Conservation (phyloP, 2,888 invertebrate genomes). For the Lottia gigantea region DNA sequence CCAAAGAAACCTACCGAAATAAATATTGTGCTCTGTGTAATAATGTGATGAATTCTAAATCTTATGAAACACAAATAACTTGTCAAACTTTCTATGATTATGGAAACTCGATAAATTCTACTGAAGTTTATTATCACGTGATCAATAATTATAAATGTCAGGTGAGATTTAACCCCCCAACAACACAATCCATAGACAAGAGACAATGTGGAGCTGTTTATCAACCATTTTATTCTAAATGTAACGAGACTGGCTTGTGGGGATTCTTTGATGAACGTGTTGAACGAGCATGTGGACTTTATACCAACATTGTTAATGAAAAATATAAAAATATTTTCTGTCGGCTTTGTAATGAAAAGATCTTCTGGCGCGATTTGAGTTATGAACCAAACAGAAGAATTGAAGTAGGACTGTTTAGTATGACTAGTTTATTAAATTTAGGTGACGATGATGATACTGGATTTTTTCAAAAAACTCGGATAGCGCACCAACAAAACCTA, state of each 20-base stretch:
- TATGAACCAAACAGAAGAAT: not conserved
- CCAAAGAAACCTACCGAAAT: slow-evolving; percentile 14
- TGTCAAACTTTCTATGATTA: not conserved
- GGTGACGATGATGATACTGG: not conserved
- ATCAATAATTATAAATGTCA: not conserved
- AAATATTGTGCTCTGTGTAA: slow-evolving; percentile 17
- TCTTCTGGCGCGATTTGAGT: not conserved
- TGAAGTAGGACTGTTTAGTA: slow-evolving; percentile 6
- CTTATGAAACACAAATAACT: not conserved
- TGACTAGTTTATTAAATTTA: slow-evolving; percentile 17
- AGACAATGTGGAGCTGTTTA: not conserved
- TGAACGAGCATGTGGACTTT: slow-evolving; percentile 25
- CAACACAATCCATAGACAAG: not conserved
- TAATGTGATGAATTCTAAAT: not conserved
- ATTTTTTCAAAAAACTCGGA: not conserved
- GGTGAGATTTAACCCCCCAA: not conserved
- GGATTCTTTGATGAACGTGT: slow-evolving; percentile 20
- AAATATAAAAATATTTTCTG: slow-evolving; percentile 32
- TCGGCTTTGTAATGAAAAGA: slow-evolving; percentile 26
- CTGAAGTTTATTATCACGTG: slow-evolving; percentile 7
- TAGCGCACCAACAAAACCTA: not conserved
- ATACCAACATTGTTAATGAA: slow-evolving; percentile 17
- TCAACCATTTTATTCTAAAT: slow-evolving; percentile 16
- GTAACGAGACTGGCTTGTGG: slow-evolving; percentile 31
- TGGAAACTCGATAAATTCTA: not conserved